Evolutionary conservation across 2,797 vertebrate species (phyloP).

Genomic region (Characodon lateralis): DNA sequence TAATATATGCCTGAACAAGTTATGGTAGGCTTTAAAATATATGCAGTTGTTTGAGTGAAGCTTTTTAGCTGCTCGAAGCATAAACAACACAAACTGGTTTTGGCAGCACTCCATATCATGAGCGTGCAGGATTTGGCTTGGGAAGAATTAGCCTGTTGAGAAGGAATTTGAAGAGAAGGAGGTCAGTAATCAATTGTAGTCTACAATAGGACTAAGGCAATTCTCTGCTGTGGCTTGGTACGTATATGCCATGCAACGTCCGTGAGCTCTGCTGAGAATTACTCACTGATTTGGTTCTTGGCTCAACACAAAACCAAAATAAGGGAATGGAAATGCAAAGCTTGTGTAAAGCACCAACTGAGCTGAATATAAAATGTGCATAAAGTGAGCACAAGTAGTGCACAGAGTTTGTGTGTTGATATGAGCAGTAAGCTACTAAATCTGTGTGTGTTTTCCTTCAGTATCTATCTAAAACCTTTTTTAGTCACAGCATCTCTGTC

Average conservation of each 20-base stretch:
- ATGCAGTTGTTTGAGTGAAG: neutral
- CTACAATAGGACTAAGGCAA: neutral
- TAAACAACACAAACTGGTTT: neutral
- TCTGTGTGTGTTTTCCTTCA: neutral
- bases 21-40: neutral
- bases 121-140: neutral
- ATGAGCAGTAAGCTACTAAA: neutral
- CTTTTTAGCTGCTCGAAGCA: neutral
- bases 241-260: neutral
- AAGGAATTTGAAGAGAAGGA: conserved; percentile 1
- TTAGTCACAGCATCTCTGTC: neutral
- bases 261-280: neutral
- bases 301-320: neutral
- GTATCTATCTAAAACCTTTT: too few species aligned
- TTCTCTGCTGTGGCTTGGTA: neutral
- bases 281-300: neutral
- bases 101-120: neutral
- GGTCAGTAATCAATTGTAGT: neutral
- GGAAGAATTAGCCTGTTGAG: conserved; percentile 1
- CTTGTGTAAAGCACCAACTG: neutral
- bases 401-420: neutral
- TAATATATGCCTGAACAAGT: neutral
- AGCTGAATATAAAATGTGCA: neutral
- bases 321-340: neutral
- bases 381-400: neutral